Percentiles rank a stretch among this genome's conserved stretches.
phyloP scores from a whole-genome alignment of 2,888 invertebrate species.

The Phyllotreta cruciferae region DNA sequence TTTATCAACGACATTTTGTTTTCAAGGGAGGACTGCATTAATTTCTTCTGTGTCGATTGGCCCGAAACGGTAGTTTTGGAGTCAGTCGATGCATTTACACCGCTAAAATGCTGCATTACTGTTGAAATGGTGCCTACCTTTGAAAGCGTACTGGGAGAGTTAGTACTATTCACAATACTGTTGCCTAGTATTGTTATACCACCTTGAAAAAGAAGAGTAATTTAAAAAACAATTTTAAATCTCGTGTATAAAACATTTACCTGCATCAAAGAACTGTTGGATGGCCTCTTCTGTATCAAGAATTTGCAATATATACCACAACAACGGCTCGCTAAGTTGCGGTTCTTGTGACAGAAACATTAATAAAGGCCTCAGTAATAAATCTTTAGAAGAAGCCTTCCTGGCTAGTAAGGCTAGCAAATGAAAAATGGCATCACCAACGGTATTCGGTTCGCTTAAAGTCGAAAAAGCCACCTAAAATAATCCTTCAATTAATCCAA shows the following conservation, averaged over 20 bases:
- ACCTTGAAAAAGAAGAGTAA: conserved; percentile 52
- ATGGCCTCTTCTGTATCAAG: conserved; percentile 80
- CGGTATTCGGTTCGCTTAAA: conserved; percentile 72
- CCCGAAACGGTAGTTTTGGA: conserved; percentile 33
- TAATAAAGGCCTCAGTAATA: conserved; percentile 80
- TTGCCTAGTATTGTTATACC: conserved; percentile 78
- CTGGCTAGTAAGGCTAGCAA: conserved; percentile 79
- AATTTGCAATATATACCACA: conserved; percentile 82
- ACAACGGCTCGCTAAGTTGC: conserved; percentile 83
- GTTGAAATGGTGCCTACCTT: conserved; percentile 62
- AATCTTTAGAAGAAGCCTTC: conserved; percentile 75
- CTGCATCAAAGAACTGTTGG: conserved; percentile 76
- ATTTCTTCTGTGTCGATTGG: conserved; percentile 54
- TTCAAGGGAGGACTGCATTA: conserved; percentile 65
- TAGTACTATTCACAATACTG: conserved; percentile 78
- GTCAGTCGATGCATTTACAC: conserved; percentile 53
- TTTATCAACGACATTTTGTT: conserved; percentile 80
- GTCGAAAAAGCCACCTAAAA: conserved; percentile 52
- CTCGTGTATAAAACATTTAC: conserved; percentile 42
- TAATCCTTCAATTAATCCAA: conserved; percentile 17
- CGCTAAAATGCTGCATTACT: conserved; percentile 71
- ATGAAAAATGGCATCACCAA: conserved; percentile 89
- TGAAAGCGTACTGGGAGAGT: conserved; percentile 70
- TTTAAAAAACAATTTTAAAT: neutral
- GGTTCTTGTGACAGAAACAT: conserved; percentile 68